Percentiles rank a stretch among this genome's conserved stretches.
Evolutionary conservation across 1,140 invertebrate species (phyloP).

Genomic region (Drosophila arawakana): DNA sequence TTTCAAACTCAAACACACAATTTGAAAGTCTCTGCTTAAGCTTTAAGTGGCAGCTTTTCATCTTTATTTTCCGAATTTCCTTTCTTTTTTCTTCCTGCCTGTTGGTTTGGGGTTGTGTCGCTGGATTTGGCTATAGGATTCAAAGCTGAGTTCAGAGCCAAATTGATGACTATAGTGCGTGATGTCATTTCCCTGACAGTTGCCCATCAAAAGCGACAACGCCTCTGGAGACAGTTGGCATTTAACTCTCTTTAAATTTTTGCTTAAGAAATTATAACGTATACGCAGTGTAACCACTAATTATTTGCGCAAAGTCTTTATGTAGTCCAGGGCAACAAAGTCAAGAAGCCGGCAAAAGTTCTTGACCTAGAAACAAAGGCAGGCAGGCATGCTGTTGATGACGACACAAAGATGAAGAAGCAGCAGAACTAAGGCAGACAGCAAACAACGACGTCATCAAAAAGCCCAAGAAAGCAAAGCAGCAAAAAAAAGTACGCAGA

Average conservation of each 20-base stretch:
- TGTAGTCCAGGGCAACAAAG: slow-evolving; percentile 12
- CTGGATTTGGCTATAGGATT: slow-evolving; percentile 63
- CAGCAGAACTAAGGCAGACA: slow-evolving; percentile 15
- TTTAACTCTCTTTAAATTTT: slow-evolving; percentile 9
- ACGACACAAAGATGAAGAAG: slow-evolving; percentile 58
- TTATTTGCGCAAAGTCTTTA: slow-evolving; percentile 13
- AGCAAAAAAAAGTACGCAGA: slow-evolving; percentile 49
- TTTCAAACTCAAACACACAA: slow-evolving; percentile 77
- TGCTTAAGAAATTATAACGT: slow-evolving; percentile 8
- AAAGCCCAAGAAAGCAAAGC: slow-evolving; percentile 43
- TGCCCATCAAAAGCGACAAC: slow-evolving; percentile 56
- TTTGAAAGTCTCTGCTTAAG: slow-evolving; percentile 53
- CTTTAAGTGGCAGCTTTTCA: slow-evolving; percentile 58
- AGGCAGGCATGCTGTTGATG: slow-evolving; percentile 50
- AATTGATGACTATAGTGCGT: slow-evolving; percentile 83
- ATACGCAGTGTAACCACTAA: slow-evolving; percentile 17
- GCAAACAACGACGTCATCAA: slow-evolving; percentile 67
- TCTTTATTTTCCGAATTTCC: slow-evolving; percentile 13
- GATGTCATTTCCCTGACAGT: slow-evolving; percentile 81
- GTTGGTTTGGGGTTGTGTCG: slow-evolving; percentile 16
- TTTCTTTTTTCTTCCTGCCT: slow-evolving; percentile 40
- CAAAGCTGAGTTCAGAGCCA: slow-evolving; percentile 31
- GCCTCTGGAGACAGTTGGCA: slow-evolving; percentile 12
- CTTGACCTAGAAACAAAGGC: slow-evolving; percentile 83
- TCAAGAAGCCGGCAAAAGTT: slow-evolving; percentile 67